Conservation (phyloP, 2,797 vertebrate species). For the Myripristis murdjan region DNA sequence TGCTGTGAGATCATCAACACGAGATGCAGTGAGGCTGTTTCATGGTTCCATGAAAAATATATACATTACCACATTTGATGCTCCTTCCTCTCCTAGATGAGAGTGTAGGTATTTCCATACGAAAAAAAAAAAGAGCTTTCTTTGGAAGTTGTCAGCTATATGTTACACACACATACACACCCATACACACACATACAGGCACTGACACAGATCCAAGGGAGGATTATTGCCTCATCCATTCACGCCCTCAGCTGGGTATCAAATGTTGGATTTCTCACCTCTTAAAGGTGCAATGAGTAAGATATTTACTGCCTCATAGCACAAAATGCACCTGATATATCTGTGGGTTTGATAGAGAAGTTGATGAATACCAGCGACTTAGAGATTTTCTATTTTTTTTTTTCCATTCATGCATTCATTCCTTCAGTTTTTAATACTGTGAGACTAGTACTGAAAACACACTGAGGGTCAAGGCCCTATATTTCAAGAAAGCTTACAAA, state of each 20-base stretch:
- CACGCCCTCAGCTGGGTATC: conserved; percentile 64
- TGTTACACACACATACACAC: conserved; percentile 25
- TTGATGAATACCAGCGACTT: conserved; percentile 55
- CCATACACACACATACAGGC: conserved; percentile 11
- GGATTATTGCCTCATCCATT: conserved; percentile 60
- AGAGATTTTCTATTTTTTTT: neutral
- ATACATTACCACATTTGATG: conserved; percentile 4
- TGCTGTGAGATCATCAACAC: neutral
- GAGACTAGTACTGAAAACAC: no score
- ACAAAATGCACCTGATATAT: conserved; percentile 54
- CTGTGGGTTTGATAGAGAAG: conserved; percentile 32
- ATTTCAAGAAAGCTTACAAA: no score
- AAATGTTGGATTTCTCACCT: conserved; percentile 70
- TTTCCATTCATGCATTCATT: no score
- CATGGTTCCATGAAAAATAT: conserved; percentile 31
- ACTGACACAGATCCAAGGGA: conserved; percentile 47
- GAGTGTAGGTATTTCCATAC: conserved; percentile 27
- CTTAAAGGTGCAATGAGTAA: conserved; percentile 60
- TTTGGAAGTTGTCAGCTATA: conserved; percentile 38
- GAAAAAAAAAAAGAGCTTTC: conserved; percentile 6
- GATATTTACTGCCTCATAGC: conserved; percentile 52
- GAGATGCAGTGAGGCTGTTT: conserved; percentile 17
- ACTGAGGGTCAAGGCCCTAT: no score
- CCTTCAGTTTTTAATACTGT: no score
- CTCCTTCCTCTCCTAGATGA: no score